Evolutionary conservation across 2,888 invertebrate species (phyloP).

Genomic region (Caenorhabditis sulstoni): DNA sequence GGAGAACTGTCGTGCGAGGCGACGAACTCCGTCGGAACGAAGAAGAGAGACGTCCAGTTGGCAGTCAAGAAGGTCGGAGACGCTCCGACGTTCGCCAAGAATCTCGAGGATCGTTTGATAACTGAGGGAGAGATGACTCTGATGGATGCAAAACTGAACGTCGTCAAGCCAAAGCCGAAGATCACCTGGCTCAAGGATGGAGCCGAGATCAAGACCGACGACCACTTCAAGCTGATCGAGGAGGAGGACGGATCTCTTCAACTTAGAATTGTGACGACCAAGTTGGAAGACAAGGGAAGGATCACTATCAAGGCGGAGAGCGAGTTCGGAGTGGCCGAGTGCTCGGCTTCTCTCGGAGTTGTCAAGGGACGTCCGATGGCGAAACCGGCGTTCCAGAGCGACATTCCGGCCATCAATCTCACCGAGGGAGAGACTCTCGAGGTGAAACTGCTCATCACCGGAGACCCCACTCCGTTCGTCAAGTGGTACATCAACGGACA

Average conservation of each 20-base stretch:
- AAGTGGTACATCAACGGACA: slow-evolving; percentile 84
- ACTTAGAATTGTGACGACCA: slow-evolving; percentile 78
- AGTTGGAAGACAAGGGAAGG: slow-evolving; percentile 74
- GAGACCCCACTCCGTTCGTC: slow-evolving; percentile 90
- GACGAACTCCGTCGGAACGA: slow-evolving; percentile 82
- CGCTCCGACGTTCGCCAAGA: slow-evolving; percentile 73
- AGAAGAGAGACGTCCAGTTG: slow-evolving; percentile 74
- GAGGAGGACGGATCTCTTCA: slow-evolving; percentile 73
- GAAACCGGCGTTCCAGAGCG: slow-evolving; percentile 80
- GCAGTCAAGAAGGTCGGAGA: slow-evolving; percentile 76
- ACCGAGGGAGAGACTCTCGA: slow-evolving; percentile 91
- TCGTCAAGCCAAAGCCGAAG: slow-evolving; percentile 83
- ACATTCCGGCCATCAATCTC: slow-evolving; percentile 84
- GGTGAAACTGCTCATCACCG: slow-evolving; percentile 90
- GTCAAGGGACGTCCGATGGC: slow-evolving; percentile 71
- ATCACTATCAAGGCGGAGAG: slow-evolving; percentile 79
- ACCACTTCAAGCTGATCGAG: slow-evolving; percentile 68
- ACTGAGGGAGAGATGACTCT: slow-evolving; percentile 76
- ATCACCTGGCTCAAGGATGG: slow-evolving; percentile 94
- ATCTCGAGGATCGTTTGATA: slow-evolving; percentile 74
- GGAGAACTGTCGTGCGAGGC: slow-evolving; percentile 78
- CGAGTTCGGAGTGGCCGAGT: slow-evolving; percentile 76
- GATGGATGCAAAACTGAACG: slow-evolving; percentile 76
- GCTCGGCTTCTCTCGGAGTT: slow-evolving; percentile 76
- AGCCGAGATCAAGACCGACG: slow-evolving; percentile 67